Evolutionary conservation across 2,113 vertebrate species (phyloP).

Genomic region (Pelmatolapia mariae): DNA sequence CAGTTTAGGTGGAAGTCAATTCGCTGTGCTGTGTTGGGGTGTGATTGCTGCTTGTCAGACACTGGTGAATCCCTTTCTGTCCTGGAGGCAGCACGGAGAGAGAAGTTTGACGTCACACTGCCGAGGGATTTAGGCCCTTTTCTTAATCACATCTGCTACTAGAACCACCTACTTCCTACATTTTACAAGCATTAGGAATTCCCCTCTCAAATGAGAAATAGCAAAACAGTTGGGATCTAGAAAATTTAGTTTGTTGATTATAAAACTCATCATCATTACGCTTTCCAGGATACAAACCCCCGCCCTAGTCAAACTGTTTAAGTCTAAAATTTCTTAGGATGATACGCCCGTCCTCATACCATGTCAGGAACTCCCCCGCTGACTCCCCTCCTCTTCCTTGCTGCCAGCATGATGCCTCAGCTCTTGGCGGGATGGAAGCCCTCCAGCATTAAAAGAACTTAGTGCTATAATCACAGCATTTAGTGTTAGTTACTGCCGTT

Average conservation of each 20-base stretch:
- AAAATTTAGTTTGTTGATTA: background rate
- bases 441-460: slow-evolving; percentile 23
- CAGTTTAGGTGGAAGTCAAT: slow-evolving; percentile 6
- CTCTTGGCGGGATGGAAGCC: slow-evolving; percentile 3
- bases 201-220: background rate
- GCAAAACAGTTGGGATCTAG: background rate
- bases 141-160: slow-evolving; percentile 24
- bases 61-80: slow-evolving; percentile 22
- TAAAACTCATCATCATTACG: background rate
- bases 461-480: slow-evolving; percentile 25
- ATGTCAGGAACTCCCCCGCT: slow-evolving; percentile 1
- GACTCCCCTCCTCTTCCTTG: background rate
- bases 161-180: slow-evolving; percentile 2
- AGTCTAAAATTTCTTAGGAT: background rate
- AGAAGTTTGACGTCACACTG: slow-evolving; percentile 30
- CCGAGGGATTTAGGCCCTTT: slow-evolving; percentile 23
- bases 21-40: slow-evolving; percentile 10
- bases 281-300: background rate
- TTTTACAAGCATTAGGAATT: background rate
- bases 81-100: background rate
- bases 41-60: slow-evolving; percentile 26
- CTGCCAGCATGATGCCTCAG: slow-evolving; percentile 36
- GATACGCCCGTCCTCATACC: background rate
- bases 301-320: background rate
- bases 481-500: slow-evolving; percentile 38